Evolutionary conservation across 2,888 invertebrate species (phyloP), one percentile per base, ranked within the genome.

Genomic region (Arrhopalites spinosus): DNA sequence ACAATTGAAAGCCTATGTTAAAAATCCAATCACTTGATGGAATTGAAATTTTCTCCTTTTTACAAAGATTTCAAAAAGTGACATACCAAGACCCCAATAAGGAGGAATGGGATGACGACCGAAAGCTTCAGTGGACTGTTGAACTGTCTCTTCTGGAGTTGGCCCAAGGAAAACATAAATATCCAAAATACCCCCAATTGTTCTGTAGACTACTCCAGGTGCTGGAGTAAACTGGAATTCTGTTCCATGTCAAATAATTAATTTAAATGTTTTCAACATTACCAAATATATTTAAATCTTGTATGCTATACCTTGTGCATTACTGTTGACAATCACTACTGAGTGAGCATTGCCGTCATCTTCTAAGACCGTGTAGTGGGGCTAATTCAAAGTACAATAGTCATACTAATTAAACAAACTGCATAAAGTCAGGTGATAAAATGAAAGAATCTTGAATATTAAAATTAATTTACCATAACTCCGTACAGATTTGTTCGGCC

Each of bases 11-110:
- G 0, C 95, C 95, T 0, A 95, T 88, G 0, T n/a, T n/a, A n/a
- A n/a, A n/a, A n/a, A 91, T 88, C 95, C 95, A 96, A n/a, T n/a
- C n/a, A 84, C 92, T 93, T 0, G 95, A 94, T 1, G 95, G 95
- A n/a, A n/a, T n/a, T n/a, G n/a, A n/a, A n/a, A n/a, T n/a, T n/a
- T n/a, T n/a, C n/a, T n/a, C n/a, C n/a, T n/a, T n/a, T n/a, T n/a
- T n/a, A n/a, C n/a, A n/a, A n/a, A n/a, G n/a, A n/a, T n/a, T n/a
- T n/a, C n/a, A n/a, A n/a, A n/a, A n/a, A n/a, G n/a, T n/a, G n/a
- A n/a, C n/a, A n/a, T n/a, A n/a, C 95, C 95, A 0, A 95, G 88
- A 0, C 91, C 88, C 95, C 95, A 96, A 84, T 92, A 93, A 0
- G 95, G 94, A 1, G 95, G 95, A 88, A 95, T 88, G 84, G 89